phyloP scores from a whole-genome alignment of 64 coral and sea anemone species.

The Astreopora myriophthalma region DNA sequence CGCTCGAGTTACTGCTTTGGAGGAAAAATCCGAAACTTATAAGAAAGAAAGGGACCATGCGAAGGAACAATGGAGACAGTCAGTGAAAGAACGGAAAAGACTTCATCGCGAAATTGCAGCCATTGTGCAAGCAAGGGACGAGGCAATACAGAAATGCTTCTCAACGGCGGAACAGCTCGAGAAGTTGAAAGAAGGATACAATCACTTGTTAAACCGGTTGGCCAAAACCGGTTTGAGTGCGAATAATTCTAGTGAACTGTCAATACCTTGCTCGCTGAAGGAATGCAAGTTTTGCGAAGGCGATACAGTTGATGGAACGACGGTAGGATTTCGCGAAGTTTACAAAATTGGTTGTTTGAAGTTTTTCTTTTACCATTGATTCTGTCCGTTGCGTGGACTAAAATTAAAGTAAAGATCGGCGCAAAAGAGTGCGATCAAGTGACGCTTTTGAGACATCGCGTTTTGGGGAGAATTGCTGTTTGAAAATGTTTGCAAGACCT shows the following conservation, averaged over 20 bases:
- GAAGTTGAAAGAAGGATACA: conserved; percentile 88
- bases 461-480: too few species aligned
- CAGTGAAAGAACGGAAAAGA: conserved; percentile 92
- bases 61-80: conserved; percentile 91
- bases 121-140: conserved; percentile 81
- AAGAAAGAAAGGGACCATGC: conserved; percentile 87
- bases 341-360: background rate
- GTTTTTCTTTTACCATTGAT: too few species aligned
- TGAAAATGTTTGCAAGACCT: too few species aligned
- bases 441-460: too few species aligned
- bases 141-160: conserved; percentile 94
- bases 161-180: conserved; percentile 90
- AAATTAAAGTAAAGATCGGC: too few species aligned
- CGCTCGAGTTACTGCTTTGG: conserved; percentile 60
- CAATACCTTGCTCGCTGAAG: conserved; percentile 70
- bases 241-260: conserved; percentile 71
- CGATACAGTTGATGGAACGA: conserved; percentile 35
- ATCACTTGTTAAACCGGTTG: conserved; percentile 77
- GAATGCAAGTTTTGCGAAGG: conserved; percentile 87
- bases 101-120: conserved; percentile 81
- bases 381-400: too few species aligned
- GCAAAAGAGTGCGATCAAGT: too few species aligned
- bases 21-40: conserved; percentile 84
- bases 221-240: conserved; percentile 64
- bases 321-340: conserved; percentile 19